Percentiles rank a stretch among this genome's conserved stretches.
These are phyloP conservation scores for Branchellion lobata DNA, from an alignment of 2,888 invertebrate genomes.

Conservation along the genomic window DNA sequence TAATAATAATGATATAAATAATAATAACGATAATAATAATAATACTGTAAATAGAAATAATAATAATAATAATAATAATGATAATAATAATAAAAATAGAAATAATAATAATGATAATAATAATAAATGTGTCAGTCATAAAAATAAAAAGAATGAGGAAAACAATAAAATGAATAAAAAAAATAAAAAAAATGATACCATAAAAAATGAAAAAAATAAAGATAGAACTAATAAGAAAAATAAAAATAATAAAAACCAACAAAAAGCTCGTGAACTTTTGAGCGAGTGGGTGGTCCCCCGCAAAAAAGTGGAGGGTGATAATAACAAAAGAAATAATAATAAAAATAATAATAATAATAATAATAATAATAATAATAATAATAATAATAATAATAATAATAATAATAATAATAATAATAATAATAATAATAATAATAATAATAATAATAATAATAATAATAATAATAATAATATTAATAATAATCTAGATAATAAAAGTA, in stretches of 20 bases:
- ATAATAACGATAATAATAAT: neutral
- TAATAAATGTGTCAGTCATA: no score
- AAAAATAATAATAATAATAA: slow-evolving; percentile 16
- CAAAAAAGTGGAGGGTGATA: neutral
- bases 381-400: slow-evolving; percentile 15
- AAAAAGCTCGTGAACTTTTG: neutral
- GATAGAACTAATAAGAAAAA: neutral
- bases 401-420: slow-evolving; percentile 17
- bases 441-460: slow-evolving; percentile 14
- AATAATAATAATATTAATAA: slow-evolving; percentile 18
- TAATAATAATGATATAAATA: neutral
- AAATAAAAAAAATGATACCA: neutral
- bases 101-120: slow-evolving; percentile 2
- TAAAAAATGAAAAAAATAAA: neutral
- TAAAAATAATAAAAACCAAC: neutral
- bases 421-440: slow-evolving; percentile 16
- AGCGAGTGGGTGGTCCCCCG: no score
- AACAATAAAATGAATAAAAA: neutral
- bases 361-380: slow-evolving; percentile 15
- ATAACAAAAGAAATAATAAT: neutral
- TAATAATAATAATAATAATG: neutral
- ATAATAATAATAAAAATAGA: neutral
- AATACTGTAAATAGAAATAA: neutral
- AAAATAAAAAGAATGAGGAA: no score
- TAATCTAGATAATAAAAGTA: no score